These are phyloP conservation scores for Hydrozoanthus gracilis DNA, from an alignment of 92 coral and sea anemone species.

Conservation along the genomic window DNA sequence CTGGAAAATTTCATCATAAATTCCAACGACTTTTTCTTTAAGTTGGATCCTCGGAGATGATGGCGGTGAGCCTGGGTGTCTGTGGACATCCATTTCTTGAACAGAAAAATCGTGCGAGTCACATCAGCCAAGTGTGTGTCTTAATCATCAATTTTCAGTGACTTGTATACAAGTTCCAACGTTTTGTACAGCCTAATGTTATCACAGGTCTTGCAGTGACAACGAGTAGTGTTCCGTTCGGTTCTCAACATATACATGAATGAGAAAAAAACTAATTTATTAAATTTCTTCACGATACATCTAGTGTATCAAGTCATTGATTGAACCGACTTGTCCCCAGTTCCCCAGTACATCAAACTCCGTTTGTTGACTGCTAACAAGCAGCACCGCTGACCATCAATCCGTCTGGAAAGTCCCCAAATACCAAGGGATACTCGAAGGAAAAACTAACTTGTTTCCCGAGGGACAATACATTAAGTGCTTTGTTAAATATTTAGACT, in stretches of 20 bases:
- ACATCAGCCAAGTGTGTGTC: not conserved
- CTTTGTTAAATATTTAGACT: no score
- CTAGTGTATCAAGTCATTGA: not conserved
- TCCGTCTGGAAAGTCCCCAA: no score
- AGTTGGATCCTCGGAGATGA: conserved; percentile 79
- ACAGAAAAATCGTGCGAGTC: not conserved
- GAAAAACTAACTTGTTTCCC: no score
- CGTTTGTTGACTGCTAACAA: no score
- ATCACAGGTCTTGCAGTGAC: not conserved
- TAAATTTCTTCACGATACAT: not conserved
- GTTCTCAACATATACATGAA: not conserved
- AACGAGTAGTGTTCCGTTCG: not conserved
- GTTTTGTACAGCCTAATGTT: not conserved
- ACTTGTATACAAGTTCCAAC: not conserved
- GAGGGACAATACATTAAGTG: no score
- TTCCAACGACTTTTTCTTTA: conserved; percentile 94
- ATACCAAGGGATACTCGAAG: no score
- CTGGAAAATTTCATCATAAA: conserved; percentile 91
- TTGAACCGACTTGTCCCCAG: not conserved
- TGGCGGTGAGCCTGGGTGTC: conserved; percentile 44
- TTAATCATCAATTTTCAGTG: not conserved
- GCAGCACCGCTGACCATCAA: no score
- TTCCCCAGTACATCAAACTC: not conserved
- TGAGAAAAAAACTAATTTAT: not conserved
- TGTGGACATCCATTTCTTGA: conserved; percentile 24